Conservation (phyloP, 2,888 invertebrate genomes). For the Ethmia dodecea region DNA sequence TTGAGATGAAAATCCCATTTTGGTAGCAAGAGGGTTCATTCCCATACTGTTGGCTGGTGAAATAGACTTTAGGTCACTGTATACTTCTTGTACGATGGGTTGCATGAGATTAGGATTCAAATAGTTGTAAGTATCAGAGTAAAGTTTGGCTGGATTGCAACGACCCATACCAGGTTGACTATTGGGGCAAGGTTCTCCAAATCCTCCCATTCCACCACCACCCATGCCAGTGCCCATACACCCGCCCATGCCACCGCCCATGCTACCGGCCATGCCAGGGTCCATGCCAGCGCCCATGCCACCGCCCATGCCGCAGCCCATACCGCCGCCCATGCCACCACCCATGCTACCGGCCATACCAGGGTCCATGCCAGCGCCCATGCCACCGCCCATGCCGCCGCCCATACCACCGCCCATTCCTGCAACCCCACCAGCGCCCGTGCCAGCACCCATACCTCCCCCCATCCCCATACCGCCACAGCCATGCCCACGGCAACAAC, state of each 20-base stretch:
- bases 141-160: conserved; percentile 52
- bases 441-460: not conserved
- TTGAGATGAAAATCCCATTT: conserved; percentile 37
- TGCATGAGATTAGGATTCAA: conserved; percentile 59
- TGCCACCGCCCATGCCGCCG: conserved; percentile 1
- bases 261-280: conserved; percentile 1
- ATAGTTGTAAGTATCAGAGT: conserved; percentile 56
- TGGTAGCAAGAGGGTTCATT: conserved; percentile 42
- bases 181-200: no score
- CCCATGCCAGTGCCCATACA: conserved; percentile 3
- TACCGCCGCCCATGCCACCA: not conserved
- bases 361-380: not conserved
- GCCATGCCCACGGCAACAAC: conserved; percentile 29
- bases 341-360: conserved; percentile 1
- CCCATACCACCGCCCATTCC: not conserved
- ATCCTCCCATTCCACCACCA: conserved; percentile 2
- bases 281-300: conserved; percentile 1
- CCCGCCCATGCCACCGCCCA: not conserved
- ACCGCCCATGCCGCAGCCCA: not conserved
- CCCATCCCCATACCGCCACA: not conserved
- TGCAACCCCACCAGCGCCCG: conserved; percentile 3
- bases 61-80: conserved; percentile 53
- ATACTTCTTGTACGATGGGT: conserved; percentile 60
- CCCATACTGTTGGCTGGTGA: conserved; percentile 50
- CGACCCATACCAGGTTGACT: conserved; percentile 34